Percentiles rank a stretch among this genome's conserved stretches.
Evolutionary conservation across 2,888 invertebrate genomes (phyloP).

Genomic region (Linhomoeus sp.): DNA sequence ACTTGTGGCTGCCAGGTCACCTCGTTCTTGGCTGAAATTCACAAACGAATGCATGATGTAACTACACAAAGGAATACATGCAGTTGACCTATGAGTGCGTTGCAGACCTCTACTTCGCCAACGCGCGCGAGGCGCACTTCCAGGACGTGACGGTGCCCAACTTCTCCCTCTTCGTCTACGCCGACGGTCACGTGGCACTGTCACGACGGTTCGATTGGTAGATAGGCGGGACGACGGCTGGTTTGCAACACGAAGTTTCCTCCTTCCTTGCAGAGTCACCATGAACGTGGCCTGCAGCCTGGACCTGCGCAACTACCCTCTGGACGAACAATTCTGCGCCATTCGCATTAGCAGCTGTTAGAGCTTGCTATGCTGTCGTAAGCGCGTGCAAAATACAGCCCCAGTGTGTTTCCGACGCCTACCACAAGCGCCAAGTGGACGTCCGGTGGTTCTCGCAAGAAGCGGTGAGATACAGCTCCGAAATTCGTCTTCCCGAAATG

Average conservation of each 20-base stretch:
- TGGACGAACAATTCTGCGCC: slow-evolving; percentile 20
- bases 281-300: slow-evolving; percentile 14
- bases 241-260: too few species aligned
- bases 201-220: slow-evolving; percentile 11
- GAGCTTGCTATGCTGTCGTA: not conserved
- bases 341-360: slow-evolving; percentile 19
- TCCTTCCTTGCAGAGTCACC: not conserved
- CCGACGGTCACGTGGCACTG: slow-evolving; percentile 19
- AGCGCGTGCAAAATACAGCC: too few species aligned
- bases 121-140: slow-evolving; percentile 13
- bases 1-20: slow-evolving; percentile 12
- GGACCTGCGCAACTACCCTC: slow-evolving; percentile 15
- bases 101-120: slow-evolving; percentile 21
- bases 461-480: slow-evolving; percentile 20
- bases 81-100: too few species aligned
- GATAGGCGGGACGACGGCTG: too few species aligned
- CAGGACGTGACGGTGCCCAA: slow-evolving; percentile 20
- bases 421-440: slow-evolving; percentile 21
- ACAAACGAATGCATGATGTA: too few species aligned
- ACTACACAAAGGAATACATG: too few species aligned
- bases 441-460: slow-evolving; percentile 19
- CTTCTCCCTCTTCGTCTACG: slow-evolving; percentile 19
- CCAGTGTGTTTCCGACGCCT: slow-evolving; percentile 16
- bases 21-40: too few species aligned
- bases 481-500: slow-evolving; percentile 22